Percentiles rank a stretch among this genome's conserved stretches.
These are phyloP conservation scores for Sialia sialis DNA, from an alignment of 2,113 vertebrate genomes.

Conservation along the genomic window DNA sequence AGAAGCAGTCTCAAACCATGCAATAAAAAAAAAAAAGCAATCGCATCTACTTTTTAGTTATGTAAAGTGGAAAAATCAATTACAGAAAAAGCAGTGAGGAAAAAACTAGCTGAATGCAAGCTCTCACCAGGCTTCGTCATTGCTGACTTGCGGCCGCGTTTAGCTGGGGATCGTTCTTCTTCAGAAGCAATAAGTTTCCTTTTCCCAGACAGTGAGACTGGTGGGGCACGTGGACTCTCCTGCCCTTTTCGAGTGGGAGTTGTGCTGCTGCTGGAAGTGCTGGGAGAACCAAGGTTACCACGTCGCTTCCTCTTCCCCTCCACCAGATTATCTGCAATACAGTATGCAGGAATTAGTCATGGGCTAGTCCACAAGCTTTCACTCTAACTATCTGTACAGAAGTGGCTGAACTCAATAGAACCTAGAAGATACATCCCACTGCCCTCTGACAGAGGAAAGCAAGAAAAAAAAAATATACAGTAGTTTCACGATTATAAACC, in stretches of 20 bases:
- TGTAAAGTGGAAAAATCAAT: neutral
- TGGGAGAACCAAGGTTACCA: constrained; percentile 72
- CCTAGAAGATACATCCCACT: neutral
- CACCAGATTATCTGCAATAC: constrained; percentile 87
- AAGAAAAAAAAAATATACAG: neutral
- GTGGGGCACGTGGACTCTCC: constrained; percentile 61
- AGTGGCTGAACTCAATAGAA: neutral
- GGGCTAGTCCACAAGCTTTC: neutral
- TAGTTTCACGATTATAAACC: too few species aligned
- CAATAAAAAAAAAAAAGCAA: neutral
- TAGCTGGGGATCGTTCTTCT: constrained; percentile 80
- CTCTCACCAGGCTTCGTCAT: constrained; percentile 77
- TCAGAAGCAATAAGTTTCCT: constrained; percentile 83
- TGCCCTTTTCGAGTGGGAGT: constrained; percentile 70
- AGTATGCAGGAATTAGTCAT: neutral
- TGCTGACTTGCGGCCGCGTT: constrained; percentile 85
- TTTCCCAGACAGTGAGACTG: constrained; percentile 76
- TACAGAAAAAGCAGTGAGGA: neutral
- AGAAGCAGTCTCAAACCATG: neutral
- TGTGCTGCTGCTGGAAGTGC: constrained; percentile 74
- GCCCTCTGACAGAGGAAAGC: neutral
- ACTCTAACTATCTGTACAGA: neutral
- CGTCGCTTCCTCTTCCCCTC: constrained; percentile 93
- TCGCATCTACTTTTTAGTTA: neutral
- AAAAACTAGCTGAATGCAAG: neutral